phyloP scores from a whole-genome alignment of 2,888 invertebrate species.

The Rhagium mordax region DNA sequence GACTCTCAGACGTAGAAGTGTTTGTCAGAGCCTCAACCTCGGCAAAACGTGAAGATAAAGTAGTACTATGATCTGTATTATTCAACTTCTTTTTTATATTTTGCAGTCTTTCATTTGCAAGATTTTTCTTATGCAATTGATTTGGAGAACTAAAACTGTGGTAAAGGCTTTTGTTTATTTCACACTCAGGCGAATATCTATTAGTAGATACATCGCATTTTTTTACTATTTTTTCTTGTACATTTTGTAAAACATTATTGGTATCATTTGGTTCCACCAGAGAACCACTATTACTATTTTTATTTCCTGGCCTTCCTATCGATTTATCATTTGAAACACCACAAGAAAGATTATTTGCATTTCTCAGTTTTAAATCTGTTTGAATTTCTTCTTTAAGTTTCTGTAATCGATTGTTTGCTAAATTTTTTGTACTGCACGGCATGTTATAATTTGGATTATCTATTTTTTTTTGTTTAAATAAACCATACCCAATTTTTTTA shows the following conservation, averaged over 20 bases:
- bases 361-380: constrained; percentile 20
- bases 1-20: not conserved
- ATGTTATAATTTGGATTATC: not conserved
- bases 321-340: not conserved
- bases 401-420: constrained; percentile 43
- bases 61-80: not conserved
- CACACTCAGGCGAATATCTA: not conserved
- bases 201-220: not conserved
- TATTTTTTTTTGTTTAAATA: not conserved
- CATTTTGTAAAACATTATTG: not conserved
- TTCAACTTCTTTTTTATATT: constrained; percentile 11
- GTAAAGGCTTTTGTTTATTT: not conserved
- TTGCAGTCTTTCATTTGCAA: constrained; percentile 18
- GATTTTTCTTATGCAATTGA: not conserved
- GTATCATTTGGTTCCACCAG: not conserved
- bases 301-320: not conserved
- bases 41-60: not conserved
- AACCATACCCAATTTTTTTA: not conserved
- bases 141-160: not conserved
- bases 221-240: not conserved
- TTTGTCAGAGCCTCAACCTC: not conserved
- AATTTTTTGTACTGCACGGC: constrained; percentile 33
- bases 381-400: constrained; percentile 39
- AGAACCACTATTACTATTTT: not conserved
- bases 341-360: not conserved